Base-by-base conservation (phyloP, 1,140 invertebrate genomes). In the Papilio aristodemus region DNA sequence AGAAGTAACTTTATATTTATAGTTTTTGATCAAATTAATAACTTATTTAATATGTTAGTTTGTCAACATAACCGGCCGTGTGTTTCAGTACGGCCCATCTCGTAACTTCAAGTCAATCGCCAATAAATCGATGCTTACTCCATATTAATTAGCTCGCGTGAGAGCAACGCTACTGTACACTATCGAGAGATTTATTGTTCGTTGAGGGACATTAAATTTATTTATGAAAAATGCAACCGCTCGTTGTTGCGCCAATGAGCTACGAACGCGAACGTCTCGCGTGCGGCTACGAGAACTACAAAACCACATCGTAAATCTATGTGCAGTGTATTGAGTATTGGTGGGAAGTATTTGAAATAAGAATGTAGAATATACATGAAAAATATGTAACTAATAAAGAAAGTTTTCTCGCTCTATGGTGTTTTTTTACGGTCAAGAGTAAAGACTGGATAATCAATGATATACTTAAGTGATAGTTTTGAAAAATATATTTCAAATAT, bases 101-200 rank as follows among this genome's bases (percentile, higher is more conserved):
- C 81, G 81, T 85, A 88, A 88, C 83, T 85, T 71, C 69, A 67
- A 73, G 64, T 73, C 73, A 79, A 80, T 75, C 71, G 78, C 74
- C 79, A 80, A 90, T 90, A 90, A 90, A 90, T 90, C 85, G 83
- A 84, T 67, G 72, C 73, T 75, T 84, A 87, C 83, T 87, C 84
- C 84, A 90, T 90, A 89, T 90, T 90, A 90, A 90, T 90, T 90
- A 87, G 85, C 73, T 90, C 68, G 87, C 87, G 85, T 90, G 87
- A 77, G 80, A 76, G 69, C 70, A 68, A 70, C 70, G 87, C 87
- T 87, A 86, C 87, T 78, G 87, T 84, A 77, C 74, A 80, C 71
- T 66, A 71, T 78, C 22, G 63, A 43, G 67, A 73, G 79, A 90
- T 87, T 87, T 90, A 88, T 80, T 80, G 73, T 80, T 73, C 67